Conservation (phyloP, 1,140 invertebrate genomes). For the Uloborus diversus region DNA sequence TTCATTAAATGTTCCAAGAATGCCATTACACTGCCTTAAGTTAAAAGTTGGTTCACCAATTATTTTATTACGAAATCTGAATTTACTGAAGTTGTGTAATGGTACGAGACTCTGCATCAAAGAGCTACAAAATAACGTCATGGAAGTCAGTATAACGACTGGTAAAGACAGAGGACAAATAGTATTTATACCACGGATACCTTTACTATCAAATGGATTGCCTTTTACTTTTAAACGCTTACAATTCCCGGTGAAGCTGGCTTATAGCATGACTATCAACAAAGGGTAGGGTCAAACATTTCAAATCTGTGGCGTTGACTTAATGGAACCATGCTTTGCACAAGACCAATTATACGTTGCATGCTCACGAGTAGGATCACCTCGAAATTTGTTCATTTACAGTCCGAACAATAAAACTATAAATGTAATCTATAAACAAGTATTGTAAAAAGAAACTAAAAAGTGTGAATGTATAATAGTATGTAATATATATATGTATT, state of each 20-base stretch:
- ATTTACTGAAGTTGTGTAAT: constrained; percentile 66
- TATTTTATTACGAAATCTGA: constrained; percentile 66
- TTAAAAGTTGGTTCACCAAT: constrained; percentile 59
- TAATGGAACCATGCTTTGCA: background rate
- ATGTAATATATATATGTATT: no score
- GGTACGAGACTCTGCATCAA: constrained; percentile 61
- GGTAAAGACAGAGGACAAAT: constrained; percentile 66
- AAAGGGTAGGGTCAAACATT: background rate
- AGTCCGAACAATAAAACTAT: no score
- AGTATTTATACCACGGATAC: constrained; percentile 65
- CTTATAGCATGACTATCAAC: background rate
- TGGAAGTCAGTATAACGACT: constrained; percentile 66
- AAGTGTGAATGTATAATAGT: no score
- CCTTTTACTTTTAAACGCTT: constrained; percentile 57
- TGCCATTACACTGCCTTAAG: background rate
- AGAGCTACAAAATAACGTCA: constrained; percentile 58
- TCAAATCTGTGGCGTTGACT: background rate
- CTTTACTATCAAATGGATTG: constrained; percentile 64
- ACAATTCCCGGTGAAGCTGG: constrained; percentile 57
- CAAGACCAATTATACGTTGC: background rate
- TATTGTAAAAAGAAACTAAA: no score
- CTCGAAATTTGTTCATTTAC: no score
- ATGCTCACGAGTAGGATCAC: background rate
- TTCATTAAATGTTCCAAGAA: background rate
- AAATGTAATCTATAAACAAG: no score